Base-by-base conservation (phyloP, 2,888 invertebrate genomes). In the Eupithecia abbreviata region DNA sequence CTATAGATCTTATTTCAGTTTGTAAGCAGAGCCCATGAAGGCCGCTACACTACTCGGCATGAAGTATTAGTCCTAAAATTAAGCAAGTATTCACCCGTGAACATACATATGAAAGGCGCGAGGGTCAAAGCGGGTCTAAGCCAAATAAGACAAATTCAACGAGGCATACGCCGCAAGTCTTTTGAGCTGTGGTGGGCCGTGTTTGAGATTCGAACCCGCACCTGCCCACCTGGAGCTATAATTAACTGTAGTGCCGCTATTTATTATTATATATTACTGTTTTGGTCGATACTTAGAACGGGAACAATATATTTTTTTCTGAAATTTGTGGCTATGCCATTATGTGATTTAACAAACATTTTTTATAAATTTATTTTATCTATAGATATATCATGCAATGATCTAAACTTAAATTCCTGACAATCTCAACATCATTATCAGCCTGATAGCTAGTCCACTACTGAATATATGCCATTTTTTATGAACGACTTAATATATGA, bases 41-140 rank as follows among this genome's bases (percentile, higher is more conserved):
- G 55, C 45, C 43, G 69, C 10, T 1, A 30, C 6, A 72, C 72
- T 76, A 62, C 0, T 67, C n/a, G 42, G 66, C 51, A 47, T 75
- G 30, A 69, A 70, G 66, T 71, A 73, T 73, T 45, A 74, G 73
- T 77, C 58, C 15, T 68, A 72, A 75, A 74, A 77, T 72, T 74
- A 77, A 73, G 74, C 77, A 77, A 69, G 71, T 51, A 68, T 18
- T 74, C 77, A 72, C 72, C 74, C 77, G 72, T 71, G 62, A 74
- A 73, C 66, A 62, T 71, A 49, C 62, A 12, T 62, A 62, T 67
- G 66, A 76, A 74, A 77, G 71, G 45, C 73, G 41, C 66, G 66
- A 18, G 62, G 77, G 72, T 77, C 77, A 77, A 74, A 74, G 71
- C 67, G 47, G 58, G 30, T 43, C 74, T 74, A 65, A 77, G 62